Base-by-base conservation (phyloP, 2,888 invertebrate species). In the Eurytoma adleriae region DNA sequence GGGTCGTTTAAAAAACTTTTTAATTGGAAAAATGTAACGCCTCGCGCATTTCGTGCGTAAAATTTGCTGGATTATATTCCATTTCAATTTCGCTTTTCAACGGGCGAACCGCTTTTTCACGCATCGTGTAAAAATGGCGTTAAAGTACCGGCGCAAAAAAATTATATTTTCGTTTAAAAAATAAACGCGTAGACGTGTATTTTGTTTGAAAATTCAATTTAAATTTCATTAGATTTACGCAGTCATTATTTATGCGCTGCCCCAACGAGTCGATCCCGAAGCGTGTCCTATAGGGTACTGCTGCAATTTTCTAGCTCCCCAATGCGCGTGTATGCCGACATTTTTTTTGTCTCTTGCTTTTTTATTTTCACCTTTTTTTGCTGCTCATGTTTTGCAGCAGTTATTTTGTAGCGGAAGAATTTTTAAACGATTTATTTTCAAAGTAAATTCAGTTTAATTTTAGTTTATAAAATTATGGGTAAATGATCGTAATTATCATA, bases 221-320 rank as follows among this genome's bases (percentile, higher is more conserved):
- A 24, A 66, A 56, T 66, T 74, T 56, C 64, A 56, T 56, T 74
- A 56, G 40, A 74, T 56, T 66, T 74, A 74, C 64, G 40, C 24
- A 40, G 40, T 48, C n/a, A 20, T 30, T 64, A 64, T 64, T 64
- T 64, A 48, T 64, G 4, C 18, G 48, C 40, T 18, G 48, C 40
- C 16, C 30, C 62, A 62, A 62, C 62, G 5, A 30, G 62, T 62
- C 62, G 61, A 61, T 61, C 12, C 61, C 54, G 54, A 27, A 61
- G 0, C 64, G 18, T 48, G 62, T 40, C 7, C 40, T 64, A 3
- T 64, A 64, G 27, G n/a, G 4, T 27, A 30, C 30, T 24, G 62
- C 30, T 16, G 30, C 30, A 7, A 24, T 62, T 5, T 64, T 64
- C n/a, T 20, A 59, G 18, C 59, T 20, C 30, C n/a, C 16, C 4